phyloP scores from a whole-genome alignment of 2,888 invertebrate species.

The Eilema caniola region DNA sequence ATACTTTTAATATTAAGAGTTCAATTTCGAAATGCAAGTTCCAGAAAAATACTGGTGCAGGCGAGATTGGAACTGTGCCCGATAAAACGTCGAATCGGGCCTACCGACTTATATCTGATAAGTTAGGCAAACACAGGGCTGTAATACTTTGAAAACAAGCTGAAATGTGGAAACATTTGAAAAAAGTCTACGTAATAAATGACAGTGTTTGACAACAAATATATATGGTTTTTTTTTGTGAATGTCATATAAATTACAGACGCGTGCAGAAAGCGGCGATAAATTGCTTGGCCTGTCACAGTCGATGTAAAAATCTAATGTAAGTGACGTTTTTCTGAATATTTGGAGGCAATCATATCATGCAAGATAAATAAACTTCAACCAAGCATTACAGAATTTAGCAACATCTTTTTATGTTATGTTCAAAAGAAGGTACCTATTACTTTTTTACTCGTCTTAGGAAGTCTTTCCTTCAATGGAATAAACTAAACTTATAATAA shows the following conservation, averaged over 20 bases:
- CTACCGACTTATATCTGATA: conserved; percentile 10
- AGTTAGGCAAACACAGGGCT: neutral
- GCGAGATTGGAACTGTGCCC: conserved; percentile 28
- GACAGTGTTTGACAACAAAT: neutral
- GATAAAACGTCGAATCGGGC: conserved; percentile 15
- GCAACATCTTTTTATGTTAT: neutral
- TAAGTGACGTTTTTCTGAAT: neutral
- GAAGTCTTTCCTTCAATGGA: neutral
- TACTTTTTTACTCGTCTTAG: neutral
- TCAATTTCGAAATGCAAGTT: conserved; percentile 16
- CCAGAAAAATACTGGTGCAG: conserved; percentile 16
- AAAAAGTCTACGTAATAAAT: neutral
- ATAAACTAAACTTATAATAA: neutral
- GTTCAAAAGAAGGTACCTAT: neutral
- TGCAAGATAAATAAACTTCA: neutral
- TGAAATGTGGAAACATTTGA: neutral
- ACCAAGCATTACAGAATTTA: neutral
- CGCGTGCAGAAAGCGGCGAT: conserved; percentile 12
- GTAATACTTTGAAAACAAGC: neutral
- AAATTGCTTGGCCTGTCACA: conserved; percentile 28
- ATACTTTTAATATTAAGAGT: conserved; percentile 18
- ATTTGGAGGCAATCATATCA: conserved; percentile 9
- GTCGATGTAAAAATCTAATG: conserved; percentile 28
- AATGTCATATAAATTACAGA: conserved; percentile 15
- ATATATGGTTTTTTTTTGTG: neutral